Conservation (phyloP, 2,888 invertebrate species). For the Xestia sexstrigata region DNA sequence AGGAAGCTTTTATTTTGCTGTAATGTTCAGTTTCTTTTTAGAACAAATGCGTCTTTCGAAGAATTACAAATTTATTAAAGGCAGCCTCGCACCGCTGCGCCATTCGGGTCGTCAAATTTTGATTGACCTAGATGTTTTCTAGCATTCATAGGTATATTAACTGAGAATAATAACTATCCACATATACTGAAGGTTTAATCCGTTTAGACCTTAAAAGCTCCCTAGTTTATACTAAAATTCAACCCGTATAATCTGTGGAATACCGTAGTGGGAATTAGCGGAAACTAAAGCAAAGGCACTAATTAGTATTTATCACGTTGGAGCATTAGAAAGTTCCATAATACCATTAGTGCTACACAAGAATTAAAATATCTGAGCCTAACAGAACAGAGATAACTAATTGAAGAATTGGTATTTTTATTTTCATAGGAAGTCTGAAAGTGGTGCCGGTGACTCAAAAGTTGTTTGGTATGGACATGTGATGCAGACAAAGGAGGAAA, state of each 20-base stretch:
- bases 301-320: slow-evolving; percentile 38
- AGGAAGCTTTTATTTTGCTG: not conserved
- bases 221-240: slow-evolving; percentile 6
- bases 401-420: not conserved
- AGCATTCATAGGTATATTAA: not conserved
- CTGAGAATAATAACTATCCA: not conserved
- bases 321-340: not conserved
- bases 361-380: not conserved
- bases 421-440: not conserved
- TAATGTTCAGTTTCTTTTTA: not conserved
- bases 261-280: slow-evolving; percentile 16
- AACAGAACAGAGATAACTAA: not conserved
- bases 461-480: no score
- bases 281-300: slow-evolving; percentile 7
- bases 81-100: no score
- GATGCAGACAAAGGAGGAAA: no score
- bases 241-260: slow-evolving; percentile 36
- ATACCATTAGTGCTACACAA: not conserved
- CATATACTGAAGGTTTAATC: slow-evolving; percentile 1
- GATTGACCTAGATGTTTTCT: no score
- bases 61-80: not conserved
- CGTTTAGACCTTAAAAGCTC: slow-evolving; percentile 29
- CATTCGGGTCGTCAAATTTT: no score
- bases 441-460: no score
- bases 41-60: not conserved